Evolutionary conservation across 2,797 vertebrate species (phyloP), one percentile per base, ranked within the genome.

Genomic region (Bucorvus abyssinicus): DNA sequence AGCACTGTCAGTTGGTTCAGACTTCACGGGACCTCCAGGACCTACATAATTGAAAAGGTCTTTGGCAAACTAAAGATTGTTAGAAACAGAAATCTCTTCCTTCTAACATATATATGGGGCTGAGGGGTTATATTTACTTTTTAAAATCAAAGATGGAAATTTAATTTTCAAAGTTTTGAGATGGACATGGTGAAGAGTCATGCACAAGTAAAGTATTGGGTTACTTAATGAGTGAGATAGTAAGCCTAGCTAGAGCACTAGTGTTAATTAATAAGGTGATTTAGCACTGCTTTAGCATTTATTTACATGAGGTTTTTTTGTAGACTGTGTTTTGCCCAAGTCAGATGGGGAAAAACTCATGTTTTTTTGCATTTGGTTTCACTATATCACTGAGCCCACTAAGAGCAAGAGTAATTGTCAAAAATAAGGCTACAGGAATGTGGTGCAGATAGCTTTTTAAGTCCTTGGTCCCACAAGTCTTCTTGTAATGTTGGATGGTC

Each of bases 101-200:
- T 83, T 91, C 40, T 52, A 24, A 45, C 0, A 0, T 30, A 9
- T 9, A 17, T 53, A 36, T 0, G 2, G 29, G 10, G 4, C 14
- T 32, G 40, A 69, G 42, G 18, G 26, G 68, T 57, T 84, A 5
- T n/a, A 49, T 57, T 75, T 89, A 9, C 17, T 70, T 29, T 47
- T 59, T 75, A 1, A 14, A 78, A 84, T 69, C 29, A 16, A 73
- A 87, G 64, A 30, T 1, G 4, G 45, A 87, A 49, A 52, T 47
- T 21, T 14, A 49, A 2, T 75, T 80, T 88, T 59, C 6, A 22
- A 21, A 59, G 8, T 53, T 84, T 68, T 69, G 26, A 69, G 57
- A 15, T n/a, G 21, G 50, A 83, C 19, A 12, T 3, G 8, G 42
- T 29, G 63, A 81, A 50, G 17, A 5, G 9, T 55, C 2, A 1